phyloP scores from a whole-genome alignment of 2,888 invertebrate species.

The Listrodromus nycthemerus region DNA sequence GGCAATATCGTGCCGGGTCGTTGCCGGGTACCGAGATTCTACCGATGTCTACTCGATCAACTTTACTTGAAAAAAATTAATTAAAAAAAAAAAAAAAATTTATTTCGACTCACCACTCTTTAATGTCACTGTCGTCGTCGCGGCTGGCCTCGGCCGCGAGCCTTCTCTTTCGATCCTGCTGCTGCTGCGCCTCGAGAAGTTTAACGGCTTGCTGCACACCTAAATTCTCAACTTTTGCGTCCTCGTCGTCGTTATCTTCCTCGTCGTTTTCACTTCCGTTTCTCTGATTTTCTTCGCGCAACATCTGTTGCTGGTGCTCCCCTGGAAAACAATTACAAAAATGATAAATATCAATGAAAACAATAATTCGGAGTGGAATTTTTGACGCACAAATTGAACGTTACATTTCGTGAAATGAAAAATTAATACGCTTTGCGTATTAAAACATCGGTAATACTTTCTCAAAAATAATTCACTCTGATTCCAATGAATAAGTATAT shows the following conservation, averaged over 20 bases:
- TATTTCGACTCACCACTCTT: conserved; percentile 72
- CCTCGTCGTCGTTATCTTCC: conserved; percentile 67
- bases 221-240: conserved; percentile 47
- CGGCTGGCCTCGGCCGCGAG: conserved; percentile 65
- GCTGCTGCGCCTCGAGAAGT: conserved; percentile 55
- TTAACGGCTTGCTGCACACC: conserved; percentile 41
- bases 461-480: too few species aligned
- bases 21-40: conserved; percentile 13
- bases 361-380: too few species aligned
- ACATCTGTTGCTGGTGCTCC: conserved; percentile 69
- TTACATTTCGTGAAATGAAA: too few species aligned
- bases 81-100: not conserved
- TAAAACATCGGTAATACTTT: too few species aligned
- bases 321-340: conserved; percentile 64
- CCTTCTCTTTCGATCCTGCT: conserved; percentile 50
- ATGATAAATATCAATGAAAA: too few species aligned
- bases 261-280: conserved; percentile 62
- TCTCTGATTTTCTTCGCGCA: conserved; percentile 67
- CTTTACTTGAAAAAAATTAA: not conserved
- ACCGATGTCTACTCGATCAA: not conserved
- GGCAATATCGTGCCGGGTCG: conserved; percentile 12
- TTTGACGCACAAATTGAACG: too few species aligned
- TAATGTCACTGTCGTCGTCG: conserved; percentile 70
- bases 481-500: too few species aligned
- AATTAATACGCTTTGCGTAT: too few species aligned